These are phyloP conservation scores for Sinhomidia bicolor DNA, from an alignment of 2,888 invertebrate genomes.

Conservation along the genomic window DNA sequence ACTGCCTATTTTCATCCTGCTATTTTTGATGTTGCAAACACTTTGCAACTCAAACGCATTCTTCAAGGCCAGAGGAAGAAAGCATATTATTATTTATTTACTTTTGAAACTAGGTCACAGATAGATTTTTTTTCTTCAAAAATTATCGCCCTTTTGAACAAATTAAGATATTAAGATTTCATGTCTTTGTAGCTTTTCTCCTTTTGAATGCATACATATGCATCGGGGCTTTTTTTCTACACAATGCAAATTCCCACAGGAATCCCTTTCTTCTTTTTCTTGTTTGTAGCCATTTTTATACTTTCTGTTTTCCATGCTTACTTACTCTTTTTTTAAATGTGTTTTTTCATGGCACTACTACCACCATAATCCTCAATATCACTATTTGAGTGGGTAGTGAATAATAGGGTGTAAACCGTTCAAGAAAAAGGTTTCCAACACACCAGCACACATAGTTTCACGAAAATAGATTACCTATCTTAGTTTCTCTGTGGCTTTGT, in stretches of 20 bases:
- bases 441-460: slow-evolving; percentile 43
- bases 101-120: slow-evolving; percentile 23
- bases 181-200: slow-evolving; percentile 47
- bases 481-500: too few species aligned
- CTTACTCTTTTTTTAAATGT: slow-evolving; percentile 14
- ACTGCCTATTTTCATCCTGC: too few species aligned
- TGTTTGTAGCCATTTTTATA: not conserved
- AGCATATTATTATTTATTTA: not conserved
- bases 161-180: slow-evolving; percentile 72
- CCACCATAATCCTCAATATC: not conserved
- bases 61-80: too few species aligned
- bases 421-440: slow-evolving; percentile 50
- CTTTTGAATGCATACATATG: not conserved
- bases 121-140: slow-evolving; percentile 56
- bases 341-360: too few species aligned
- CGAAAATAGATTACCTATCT: not conserved
- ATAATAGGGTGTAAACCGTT: not conserved
- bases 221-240: not conserved
- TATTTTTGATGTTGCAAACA: too few species aligned
- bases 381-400: not conserved
- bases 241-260: not conserved
- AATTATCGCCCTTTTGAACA: slow-evolving; percentile 66
- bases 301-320: not conserved
- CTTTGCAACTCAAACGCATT: too few species aligned
- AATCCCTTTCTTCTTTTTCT: not conserved